Percentiles rank a stretch among this genome's conserved stretches.
These are phyloP conservation scores for Drosophila anomalipes DNA, from an alignment of 2,888 invertebrate genomes.

Conservation along the genomic window DNA sequence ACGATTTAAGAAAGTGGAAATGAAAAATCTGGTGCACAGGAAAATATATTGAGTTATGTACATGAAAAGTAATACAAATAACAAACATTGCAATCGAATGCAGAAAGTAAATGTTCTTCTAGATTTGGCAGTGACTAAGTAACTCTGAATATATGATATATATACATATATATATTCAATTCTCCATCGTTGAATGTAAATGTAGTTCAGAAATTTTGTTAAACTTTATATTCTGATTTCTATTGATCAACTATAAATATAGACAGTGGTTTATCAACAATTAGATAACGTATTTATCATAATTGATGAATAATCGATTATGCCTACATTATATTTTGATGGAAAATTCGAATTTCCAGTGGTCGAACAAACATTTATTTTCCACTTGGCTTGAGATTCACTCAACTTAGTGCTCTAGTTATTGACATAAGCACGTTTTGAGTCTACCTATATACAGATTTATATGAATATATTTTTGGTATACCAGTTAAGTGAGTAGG, in stretches of 20 bases:
- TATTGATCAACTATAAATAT: neutral
- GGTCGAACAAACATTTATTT: neutral
- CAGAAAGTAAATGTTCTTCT: neutral
- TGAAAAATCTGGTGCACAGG: neutral
- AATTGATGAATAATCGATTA: neutral
- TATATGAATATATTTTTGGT: neutral
- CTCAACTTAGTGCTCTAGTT: neutral
- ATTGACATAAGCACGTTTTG: conserved; percentile 2
- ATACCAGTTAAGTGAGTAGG: neutral
- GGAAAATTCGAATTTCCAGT: neutral
- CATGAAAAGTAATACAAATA: neutral
- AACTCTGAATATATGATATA: neutral
- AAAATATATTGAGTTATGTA: neutral
- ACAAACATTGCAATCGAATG: neutral
- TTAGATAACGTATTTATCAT: neutral
- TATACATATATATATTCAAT: neutral
- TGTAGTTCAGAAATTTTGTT: neutral
- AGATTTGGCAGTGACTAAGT: neutral
- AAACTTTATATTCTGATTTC: neutral
- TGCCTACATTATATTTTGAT: neutral
- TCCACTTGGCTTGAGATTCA: neutral
- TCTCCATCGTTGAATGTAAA: neutral
- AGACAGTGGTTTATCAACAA: neutral
- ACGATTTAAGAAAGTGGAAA: neutral
- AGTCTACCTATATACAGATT: neutral